phyloP scores from a whole-genome alignment of 2,113 vertebrate genomes.

The Labeo rohita region DNA sequence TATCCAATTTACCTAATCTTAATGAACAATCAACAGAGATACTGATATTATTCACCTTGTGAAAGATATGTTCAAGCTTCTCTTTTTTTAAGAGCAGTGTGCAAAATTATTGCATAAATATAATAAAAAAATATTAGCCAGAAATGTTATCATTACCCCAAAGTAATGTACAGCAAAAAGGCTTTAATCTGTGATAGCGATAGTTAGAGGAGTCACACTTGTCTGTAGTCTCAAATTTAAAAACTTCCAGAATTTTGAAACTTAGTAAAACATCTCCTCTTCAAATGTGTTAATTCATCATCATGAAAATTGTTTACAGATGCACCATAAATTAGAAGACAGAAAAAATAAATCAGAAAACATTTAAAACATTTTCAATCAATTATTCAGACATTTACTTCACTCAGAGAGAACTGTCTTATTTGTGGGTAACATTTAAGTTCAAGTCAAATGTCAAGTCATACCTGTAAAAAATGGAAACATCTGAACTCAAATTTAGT shows the following conservation, averaged over 20 bases:
- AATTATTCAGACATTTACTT: constrained; percentile 36
- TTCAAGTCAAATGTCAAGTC: constrained; percentile 32
- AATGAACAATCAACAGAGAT: background rate
- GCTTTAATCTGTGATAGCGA: background rate
- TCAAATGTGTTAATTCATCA: background rate
- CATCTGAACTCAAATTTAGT: constrained; percentile 33
- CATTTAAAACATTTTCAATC: constrained; percentile 5
- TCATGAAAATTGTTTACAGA: background rate
- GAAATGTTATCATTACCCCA: background rate
- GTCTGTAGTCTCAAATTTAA: background rate
- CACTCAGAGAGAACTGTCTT: background rate
- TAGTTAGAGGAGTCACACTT: background rate
- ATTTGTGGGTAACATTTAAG: constrained; percentile 12
- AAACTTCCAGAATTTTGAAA: too few relatives aligned
- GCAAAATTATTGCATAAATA: background rate
- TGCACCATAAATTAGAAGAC: background rate
- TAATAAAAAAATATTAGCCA: background rate
- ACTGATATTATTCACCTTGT: background rate
- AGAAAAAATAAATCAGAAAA: constrained; percentile 7
- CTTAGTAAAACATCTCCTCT: background rate
- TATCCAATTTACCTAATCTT: background rate
- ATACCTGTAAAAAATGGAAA: constrained; percentile 46
- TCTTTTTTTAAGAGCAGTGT: background rate
- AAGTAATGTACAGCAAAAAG: background rate
- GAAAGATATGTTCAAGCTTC: background rate